A percentile compares a stretch with the other conserved stretches of the same genome.
phyloP scores from a whole-genome alignment of 2,888 invertebrate species.

The Cerceris ruficornis region DNA sequence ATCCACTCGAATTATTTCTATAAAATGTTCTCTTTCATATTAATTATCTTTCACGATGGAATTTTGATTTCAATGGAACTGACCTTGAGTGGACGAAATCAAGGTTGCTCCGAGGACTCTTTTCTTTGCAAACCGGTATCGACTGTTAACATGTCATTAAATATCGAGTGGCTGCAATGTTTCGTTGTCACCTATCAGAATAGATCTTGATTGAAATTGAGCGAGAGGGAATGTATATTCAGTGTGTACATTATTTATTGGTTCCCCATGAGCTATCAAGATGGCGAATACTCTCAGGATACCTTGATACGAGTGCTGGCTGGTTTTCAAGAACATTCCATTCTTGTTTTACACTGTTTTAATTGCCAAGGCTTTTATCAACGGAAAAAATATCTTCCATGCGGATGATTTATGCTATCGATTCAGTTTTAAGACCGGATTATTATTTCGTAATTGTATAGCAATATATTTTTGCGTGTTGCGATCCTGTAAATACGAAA shows the following conservation, averaged over 20 bases:
- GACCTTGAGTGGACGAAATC: neutral
- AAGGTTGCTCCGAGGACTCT: neutral
- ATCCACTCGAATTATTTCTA: too few species aligned
- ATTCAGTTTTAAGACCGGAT: too few species aligned
- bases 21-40: too few species aligned
- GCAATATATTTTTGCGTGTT: too few species aligned
- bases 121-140: neutral
- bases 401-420: neutral
- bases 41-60: too few species aligned
- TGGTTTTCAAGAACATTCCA: neutral
- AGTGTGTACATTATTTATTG: neutral
- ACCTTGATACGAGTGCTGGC: neutral
- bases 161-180: neutral
- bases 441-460: neutral
- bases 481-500: too few species aligned
- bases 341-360: too few species aligned
- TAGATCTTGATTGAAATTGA: neutral
- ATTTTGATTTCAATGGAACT: too few species aligned
- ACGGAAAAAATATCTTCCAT: neutral
- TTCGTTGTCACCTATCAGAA: constrained; percentile 3
- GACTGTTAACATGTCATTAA: neutral
- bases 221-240: neutral
- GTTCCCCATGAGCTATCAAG: neutral
- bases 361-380: neutral
- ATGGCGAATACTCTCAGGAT: neutral